phyloP scores from a whole-genome alignment of 2,888 invertebrate species.

The Trachelus iudaicus region DNA sequence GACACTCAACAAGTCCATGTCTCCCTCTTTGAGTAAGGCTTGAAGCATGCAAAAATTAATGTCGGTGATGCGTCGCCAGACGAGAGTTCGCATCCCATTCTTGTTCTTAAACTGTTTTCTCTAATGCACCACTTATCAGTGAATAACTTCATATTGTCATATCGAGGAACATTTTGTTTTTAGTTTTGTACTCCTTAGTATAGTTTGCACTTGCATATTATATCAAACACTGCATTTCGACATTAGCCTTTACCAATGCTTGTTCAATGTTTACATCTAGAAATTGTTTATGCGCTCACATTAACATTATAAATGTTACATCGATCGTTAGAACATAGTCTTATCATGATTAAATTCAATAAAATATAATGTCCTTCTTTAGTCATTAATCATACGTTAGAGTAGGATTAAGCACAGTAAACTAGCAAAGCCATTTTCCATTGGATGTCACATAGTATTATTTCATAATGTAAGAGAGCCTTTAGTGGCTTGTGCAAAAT shows the following conservation, averaged over 20 bases:
- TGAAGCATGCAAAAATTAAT: constrained; percentile 25
- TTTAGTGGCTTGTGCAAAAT: background rate
- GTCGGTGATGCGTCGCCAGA: background rate
- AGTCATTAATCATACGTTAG: background rate
- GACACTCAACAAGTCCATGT: constrained; percentile 61
- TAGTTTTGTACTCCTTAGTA: background rate
- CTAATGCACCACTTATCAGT: background rate
- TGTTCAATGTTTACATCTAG: background rate
- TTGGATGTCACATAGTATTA: too few relatives aligned
- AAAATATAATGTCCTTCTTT: background rate
- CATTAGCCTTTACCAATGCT: background rate
- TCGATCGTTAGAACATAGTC: background rate
- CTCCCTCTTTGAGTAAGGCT: constrained; percentile 62
- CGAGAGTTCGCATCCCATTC: background rate
- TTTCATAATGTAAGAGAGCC: background rate
- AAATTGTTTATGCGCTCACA: background rate
- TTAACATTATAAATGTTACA: background rate
- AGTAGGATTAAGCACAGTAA: background rate
- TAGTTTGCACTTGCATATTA: background rate
- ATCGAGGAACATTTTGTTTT: background rate
- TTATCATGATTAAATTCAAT: background rate
- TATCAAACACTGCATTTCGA: background rate
- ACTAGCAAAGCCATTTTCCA: background rate
- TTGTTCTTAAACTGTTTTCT: background rate
- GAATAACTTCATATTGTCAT: background rate